Percentiles rank a stretch among this genome's conserved stretches.
phyloP scores from a whole-genome alignment of 2,888 invertebrate genomes.

The Oxyteleia sp. region DNA sequence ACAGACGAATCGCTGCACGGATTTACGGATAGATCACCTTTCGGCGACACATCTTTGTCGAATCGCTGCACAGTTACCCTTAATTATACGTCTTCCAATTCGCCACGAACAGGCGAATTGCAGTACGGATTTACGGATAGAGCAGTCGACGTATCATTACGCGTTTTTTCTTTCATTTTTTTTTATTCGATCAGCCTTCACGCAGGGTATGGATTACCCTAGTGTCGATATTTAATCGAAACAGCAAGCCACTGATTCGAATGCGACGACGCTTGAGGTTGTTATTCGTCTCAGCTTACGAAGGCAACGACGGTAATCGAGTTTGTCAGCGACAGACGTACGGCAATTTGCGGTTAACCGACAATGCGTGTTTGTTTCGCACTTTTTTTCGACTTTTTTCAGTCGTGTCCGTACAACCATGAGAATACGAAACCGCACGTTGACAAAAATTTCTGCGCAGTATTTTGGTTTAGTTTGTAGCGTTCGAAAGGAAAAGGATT shows the following conservation, averaged over 20 bases:
- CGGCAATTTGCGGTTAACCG: slow-evolving; percentile 58
- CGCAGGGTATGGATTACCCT: slow-evolving; percentile 33
- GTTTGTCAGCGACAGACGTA: slow-evolving; percentile 64
- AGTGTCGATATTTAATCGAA: slow-evolving; percentile 60
- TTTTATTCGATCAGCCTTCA: too few species aligned
- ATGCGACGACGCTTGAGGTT: slow-evolving; percentile 49
- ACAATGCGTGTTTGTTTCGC: slow-evolving; percentile 55
- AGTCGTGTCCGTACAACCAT: slow-evolving; percentile 33
- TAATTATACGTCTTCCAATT: too few species aligned
- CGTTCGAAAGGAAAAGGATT: neutral
- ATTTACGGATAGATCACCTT: too few species aligned
- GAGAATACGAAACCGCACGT: slow-evolving; percentile 38
- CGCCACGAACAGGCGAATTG: too few species aligned
- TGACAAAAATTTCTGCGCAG: slow-evolving; percentile 34
- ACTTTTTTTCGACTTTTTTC: slow-evolving; percentile 32
- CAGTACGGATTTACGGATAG: too few species aligned
- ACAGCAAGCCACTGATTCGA: slow-evolving; percentile 50
- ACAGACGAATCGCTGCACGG: too few species aligned
- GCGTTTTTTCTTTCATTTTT: too few species aligned
- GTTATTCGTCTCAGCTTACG: slow-evolving; percentile 53
- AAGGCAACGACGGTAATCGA: slow-evolving; percentile 53
- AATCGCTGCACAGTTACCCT: too few species aligned
- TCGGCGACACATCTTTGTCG: too few species aligned
- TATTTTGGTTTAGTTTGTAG: neutral
- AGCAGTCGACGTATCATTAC: too few species aligned